phyloP scores from a whole-genome alignment of 2,888 invertebrate species.

The Macropis europaea region DNA sequence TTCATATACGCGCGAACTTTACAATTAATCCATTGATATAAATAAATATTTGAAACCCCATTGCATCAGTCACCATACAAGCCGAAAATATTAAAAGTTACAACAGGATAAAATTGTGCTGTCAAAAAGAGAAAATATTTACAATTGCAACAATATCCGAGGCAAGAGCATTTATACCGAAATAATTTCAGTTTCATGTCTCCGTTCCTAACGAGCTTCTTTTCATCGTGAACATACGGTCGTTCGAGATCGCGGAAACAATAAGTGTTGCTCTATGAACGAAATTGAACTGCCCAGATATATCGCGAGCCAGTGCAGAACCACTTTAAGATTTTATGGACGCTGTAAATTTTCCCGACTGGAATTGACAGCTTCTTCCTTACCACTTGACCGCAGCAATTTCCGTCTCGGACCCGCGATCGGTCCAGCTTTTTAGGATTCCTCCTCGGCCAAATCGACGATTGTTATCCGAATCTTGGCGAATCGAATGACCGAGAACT shows the following conservation, averaged over 20 bases:
- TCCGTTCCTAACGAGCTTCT: conserved; percentile 13
- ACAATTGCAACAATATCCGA: too few species aligned
- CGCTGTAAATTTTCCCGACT: conserved; percentile 44
- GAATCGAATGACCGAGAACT: too few species aligned
- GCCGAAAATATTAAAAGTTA: too few species aligned
- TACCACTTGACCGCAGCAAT: conserved; percentile 28
- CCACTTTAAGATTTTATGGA: conserved; percentile 38
- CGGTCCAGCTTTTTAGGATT: conserved; percentile 23
- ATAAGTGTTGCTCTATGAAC: conserved; percentile 18
- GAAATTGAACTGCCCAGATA: conserved; percentile 36
- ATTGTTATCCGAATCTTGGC: too few species aligned
- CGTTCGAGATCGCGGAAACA: conserved; percentile 15
- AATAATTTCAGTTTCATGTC: not conserved
- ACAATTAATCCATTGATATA: too few species aligned
- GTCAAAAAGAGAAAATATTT: too few species aligned
- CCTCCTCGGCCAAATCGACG: too few species aligned
- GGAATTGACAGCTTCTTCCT: conserved; percentile 44
- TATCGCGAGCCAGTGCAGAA: not conserved
- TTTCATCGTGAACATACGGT: conserved; percentile 2
- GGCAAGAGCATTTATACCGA: too few species aligned
- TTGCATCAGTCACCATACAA: too few species aligned
- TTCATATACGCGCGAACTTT: too few species aligned
- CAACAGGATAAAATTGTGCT: too few species aligned
- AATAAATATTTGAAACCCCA: too few species aligned
- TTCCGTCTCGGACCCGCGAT: not conserved